Conservation (phyloP, 2,888 invertebrate genomes). For the Patella ulyssiponensis region DNA sequence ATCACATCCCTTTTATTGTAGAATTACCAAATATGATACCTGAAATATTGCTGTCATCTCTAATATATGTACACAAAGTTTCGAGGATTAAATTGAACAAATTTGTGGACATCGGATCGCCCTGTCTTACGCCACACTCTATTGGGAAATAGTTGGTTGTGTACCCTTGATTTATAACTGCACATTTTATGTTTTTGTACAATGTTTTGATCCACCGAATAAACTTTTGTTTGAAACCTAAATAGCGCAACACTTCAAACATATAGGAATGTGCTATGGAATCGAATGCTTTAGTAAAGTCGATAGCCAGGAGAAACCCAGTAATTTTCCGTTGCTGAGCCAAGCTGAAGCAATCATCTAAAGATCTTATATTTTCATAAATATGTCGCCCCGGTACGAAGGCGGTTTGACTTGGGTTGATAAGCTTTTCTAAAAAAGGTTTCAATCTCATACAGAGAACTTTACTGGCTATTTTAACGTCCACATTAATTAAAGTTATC, state of each 20-base stretch:
- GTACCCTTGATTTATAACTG: not conserved
- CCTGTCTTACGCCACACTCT: not conserved
- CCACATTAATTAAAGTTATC: too few relatives aligned
- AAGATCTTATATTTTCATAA: too few relatives aligned
- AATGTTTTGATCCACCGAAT: not conserved
- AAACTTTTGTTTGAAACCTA: not conserved
- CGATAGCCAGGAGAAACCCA: not conserved
- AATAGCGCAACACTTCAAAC: not conserved
- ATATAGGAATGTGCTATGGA: not conserved
- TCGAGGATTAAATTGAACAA: not conserved
- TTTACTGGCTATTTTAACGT: too few relatives aligned
- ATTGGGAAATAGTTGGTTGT: constrained; percentile 8
- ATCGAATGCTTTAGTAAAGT: not conserved
- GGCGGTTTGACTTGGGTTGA: too few relatives aligned
- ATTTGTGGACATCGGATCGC: not conserved
- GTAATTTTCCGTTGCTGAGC: not conserved
- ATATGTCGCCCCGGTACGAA: too few relatives aligned
- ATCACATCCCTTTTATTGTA: constrained; percentile 4
- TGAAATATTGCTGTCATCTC: not conserved
- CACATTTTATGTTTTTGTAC: not conserved
- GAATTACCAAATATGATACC: not conserved
- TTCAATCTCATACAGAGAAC: too few relatives aligned
- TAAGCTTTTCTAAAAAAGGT: too few relatives aligned
- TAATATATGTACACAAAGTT: not conserved
- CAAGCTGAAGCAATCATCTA: not conserved